Evolutionary conservation across 1,140 invertebrate species (phyloP).

Genomic region (Danaus melanippus): DNA sequence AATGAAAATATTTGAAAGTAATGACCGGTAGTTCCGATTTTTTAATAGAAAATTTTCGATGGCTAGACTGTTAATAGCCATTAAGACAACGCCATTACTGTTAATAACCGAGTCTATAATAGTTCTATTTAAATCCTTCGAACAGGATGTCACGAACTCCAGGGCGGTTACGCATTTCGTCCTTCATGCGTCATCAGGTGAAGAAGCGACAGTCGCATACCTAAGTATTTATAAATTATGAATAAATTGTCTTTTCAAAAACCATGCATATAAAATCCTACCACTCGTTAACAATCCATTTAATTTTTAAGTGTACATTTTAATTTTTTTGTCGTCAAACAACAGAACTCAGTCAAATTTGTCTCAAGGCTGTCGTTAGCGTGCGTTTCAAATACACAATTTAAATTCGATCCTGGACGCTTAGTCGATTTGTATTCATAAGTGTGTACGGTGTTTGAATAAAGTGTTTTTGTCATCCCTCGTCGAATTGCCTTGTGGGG

Average conservation of each 20-base stretch:
- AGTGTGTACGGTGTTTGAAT: constrained; percentile 40
- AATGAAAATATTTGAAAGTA: too few species aligned
- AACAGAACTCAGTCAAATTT: constrained; percentile 5
- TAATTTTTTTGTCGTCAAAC: background rate
- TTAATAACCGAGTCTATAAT: too few species aligned
- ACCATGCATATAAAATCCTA: background rate
- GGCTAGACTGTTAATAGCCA: too few species aligned
- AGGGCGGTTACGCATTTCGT: constrained; percentile 45
- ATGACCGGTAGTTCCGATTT: too few species aligned
- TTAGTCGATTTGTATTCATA: constrained; percentile 48
- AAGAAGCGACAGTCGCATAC: constrained; percentile 11
- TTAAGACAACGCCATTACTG: too few species aligned
- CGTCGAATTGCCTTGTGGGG: constrained; percentile 46
- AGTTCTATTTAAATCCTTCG: too few species aligned
- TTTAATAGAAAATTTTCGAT: too few species aligned
- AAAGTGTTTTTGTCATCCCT: constrained; percentile 57
- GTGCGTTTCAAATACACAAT: constrained; percentile 31
- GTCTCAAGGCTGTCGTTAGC: constrained; percentile 14
- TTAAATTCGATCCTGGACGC: constrained; percentile 50
- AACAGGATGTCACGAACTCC: constrained; percentile 45
- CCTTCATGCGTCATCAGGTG: constrained; percentile 47
- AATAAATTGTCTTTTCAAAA: background rate
- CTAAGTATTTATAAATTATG: too few species aligned
- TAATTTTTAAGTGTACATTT: constrained; percentile 1
- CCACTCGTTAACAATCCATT: background rate